A percentile compares a stretch with the other conserved stretches of the same genome.
These are phyloP conservation scores for Myotis davidii DNA, from an alignment of 2,113 vertebrate species.

Conservation along the genomic window DNA sequence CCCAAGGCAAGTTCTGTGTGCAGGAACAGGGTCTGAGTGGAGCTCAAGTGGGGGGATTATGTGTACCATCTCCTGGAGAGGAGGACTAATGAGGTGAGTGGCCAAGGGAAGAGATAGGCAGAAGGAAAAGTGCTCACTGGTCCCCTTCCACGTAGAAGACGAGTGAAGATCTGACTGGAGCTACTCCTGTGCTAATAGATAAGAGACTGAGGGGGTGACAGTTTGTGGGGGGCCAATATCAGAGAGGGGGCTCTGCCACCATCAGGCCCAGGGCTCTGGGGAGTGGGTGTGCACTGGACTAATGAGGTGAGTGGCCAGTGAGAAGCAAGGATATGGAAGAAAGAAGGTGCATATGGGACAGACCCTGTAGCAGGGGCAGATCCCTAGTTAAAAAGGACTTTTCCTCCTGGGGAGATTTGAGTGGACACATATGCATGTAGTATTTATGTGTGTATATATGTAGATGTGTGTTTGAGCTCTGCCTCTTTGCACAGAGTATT, in stretches of 20 bases:
- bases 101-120: not conserved
- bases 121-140: not conserved
- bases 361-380: not conserved
- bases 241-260: not conserved
- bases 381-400: not conserved
- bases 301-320: not conserved
- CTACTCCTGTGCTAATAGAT: not conserved
- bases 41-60: not conserved
- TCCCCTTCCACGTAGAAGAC: not conserved
- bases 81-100: not conserved
- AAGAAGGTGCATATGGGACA: rapidly evolving
- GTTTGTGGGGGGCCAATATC: not conserved
- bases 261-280: too few relatives aligned
- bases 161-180: rapidly evolving
- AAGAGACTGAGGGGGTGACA: not conserved
- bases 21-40: not conserved
- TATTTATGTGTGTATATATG: not conserved
- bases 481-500: not conserved
- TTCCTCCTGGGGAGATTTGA: not conserved
- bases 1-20: not conserved
- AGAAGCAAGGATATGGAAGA: not conserved
- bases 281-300: too few relatives aligned
- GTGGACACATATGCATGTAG: rapidly evolving
- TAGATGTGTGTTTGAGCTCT: not conserved
- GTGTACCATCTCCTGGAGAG: not conserved